These are phyloP conservation scores for Kryphioiulus occultus DNA, from an alignment of 2,888 invertebrate genomes.

Conservation along the genomic window DNA sequence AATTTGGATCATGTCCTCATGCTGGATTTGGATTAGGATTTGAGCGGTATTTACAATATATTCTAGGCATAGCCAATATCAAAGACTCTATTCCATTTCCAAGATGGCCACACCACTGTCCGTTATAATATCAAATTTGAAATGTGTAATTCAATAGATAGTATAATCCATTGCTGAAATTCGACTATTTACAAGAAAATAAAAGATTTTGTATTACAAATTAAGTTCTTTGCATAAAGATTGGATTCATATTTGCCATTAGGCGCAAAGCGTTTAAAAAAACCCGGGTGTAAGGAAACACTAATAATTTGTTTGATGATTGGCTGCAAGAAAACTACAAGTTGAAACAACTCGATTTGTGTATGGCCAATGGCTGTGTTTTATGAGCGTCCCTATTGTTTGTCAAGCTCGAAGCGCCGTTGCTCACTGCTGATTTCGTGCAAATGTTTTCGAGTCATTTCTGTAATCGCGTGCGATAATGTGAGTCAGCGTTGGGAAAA, in stretches of 20 bases:
- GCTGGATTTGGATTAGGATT: constrained; percentile 97
- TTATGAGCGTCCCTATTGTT: not conserved
- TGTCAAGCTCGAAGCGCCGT: not conserved
- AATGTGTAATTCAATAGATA: too few species aligned
- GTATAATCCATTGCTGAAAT: not conserved
- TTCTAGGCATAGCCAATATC: constrained; percentile 85
- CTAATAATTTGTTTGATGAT: not conserved
- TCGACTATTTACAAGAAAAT: not conserved
- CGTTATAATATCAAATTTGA: too few species aligned
- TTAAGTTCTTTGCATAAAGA: too few species aligned
- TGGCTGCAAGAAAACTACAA: not conserved
- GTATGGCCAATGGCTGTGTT: not conserved
- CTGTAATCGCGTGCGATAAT: not conserved
- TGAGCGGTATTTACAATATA: constrained; percentile 84
- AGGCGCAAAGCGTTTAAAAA: not conserved
- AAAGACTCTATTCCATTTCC: constrained; percentile 96
- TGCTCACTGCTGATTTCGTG: not conserved
- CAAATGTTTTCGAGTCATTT: not conserved
- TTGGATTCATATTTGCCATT: too few species aligned
- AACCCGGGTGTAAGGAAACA: not conserved
- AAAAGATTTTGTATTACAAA: too few species aligned
- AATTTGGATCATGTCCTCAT: constrained; percentile 86
- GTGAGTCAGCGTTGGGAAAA: not conserved
- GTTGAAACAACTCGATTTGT: not conserved
- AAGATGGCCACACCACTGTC: constrained; percentile 74